Conservation (phyloP, 2,113 vertebrate genomes). For the Onychostoma macrolepis region DNA sequence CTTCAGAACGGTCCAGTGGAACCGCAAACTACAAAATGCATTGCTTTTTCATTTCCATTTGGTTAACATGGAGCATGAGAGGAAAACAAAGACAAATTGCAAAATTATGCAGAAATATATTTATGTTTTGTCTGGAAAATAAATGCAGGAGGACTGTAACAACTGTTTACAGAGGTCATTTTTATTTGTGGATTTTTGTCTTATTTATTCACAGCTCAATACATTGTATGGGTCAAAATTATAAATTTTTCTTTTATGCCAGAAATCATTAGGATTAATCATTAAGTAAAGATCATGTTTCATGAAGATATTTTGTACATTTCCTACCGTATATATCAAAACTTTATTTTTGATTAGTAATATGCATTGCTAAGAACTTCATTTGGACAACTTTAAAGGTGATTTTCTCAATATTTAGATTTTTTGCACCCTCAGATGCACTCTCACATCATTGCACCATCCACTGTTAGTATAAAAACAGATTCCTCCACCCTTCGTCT, state of each 20-base stretch:
- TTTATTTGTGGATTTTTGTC: not conserved
- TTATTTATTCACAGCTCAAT: not conserved
- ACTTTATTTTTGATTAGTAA: no score
- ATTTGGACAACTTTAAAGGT: no score
- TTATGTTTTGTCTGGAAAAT: not conserved
- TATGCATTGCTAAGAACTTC: no score
- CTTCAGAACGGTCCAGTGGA: not conserved
- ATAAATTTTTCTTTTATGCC: no score
- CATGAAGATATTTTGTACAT: no score
- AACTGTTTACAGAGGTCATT: not conserved
- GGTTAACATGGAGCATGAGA: not conserved
- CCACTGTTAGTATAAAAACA: not conserved
- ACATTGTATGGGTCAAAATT: no score
- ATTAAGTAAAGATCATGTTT: no score
- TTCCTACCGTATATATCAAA: no score
- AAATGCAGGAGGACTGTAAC: not conserved
- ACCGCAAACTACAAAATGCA: not conserved
- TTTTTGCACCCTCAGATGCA: not conserved
- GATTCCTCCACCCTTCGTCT: not conserved
- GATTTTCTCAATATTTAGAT: no score
- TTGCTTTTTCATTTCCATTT: not conserved
- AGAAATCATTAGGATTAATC: no score
- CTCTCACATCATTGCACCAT: not conserved
- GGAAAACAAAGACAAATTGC: not conserved
- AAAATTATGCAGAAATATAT: constrained; percentile 4